Evolutionary conservation across 1,140 invertebrate species (phyloP).

Genomic region (Drosophila lacteicornis): DNA sequence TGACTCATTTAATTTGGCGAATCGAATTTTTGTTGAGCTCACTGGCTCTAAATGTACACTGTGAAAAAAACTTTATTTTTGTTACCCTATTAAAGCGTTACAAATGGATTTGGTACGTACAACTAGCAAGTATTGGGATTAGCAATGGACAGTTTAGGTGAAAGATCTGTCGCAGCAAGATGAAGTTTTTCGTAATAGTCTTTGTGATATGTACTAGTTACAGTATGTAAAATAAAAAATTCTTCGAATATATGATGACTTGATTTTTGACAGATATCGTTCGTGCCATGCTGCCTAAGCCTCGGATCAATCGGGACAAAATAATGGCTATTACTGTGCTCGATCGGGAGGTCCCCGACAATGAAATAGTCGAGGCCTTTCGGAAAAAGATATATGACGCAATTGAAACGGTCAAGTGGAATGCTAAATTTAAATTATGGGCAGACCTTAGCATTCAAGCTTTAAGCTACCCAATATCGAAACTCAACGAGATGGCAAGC

Average conservation of each 20-base stretch:
- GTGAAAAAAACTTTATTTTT: too few species aligned
- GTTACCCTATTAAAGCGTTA: neutral
- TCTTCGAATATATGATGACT: neutral
- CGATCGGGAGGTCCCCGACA: neutral
- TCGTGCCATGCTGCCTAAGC: neutral
- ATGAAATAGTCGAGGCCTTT: neutral
- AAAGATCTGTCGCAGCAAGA: neutral
- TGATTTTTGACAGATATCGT: neutral
- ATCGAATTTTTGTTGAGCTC: too few species aligned
- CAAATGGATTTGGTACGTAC: neutral
- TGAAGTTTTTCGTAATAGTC: neutral
- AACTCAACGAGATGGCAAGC: neutral
- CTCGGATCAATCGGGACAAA: neutral
- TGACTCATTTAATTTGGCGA: too few species aligned
- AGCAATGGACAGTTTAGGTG: neutral
- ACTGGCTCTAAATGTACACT: too few species aligned
- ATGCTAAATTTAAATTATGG: neutral
- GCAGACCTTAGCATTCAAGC: neutral
- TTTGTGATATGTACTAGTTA: neutral
- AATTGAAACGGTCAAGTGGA: neutral
- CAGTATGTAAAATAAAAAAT: neutral
- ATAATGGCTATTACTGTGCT: neutral
- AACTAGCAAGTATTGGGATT: neutral
- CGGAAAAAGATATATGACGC: neutral
- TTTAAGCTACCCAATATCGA: neutral